Conservation (phyloP, 2,888 invertebrate genomes). For the Rhodophaea formosa region DNA sequence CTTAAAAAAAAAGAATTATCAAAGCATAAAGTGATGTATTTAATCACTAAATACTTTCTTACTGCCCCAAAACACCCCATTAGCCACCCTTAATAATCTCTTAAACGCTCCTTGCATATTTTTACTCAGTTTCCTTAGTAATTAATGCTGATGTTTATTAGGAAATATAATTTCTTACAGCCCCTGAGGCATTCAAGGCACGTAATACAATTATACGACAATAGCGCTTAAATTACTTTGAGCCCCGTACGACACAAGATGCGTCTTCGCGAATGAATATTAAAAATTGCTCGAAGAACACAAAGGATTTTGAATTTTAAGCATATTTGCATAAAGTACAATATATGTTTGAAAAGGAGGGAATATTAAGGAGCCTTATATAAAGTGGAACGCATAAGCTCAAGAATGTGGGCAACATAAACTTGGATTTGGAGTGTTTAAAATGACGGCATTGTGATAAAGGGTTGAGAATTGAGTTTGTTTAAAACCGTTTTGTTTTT, state of each 20-base stretch:
- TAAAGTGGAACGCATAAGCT: slow-evolving; percentile 30
- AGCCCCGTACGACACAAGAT: slow-evolving; percentile 45
- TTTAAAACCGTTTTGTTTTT: not conserved
- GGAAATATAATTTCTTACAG: slow-evolving; percentile 49
- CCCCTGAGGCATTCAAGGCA: slow-evolving; percentile 42
- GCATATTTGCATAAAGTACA: slow-evolving; percentile 18
- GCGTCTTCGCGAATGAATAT: slow-evolving; percentile 55
- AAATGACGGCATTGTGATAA: slow-evolving; percentile 30
- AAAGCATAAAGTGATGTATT: too few species aligned
- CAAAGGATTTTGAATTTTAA: slow-evolving; percentile 24
- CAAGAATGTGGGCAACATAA: slow-evolving; percentile 37
- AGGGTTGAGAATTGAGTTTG: slow-evolving; percentile 15
- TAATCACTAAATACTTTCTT: not conserved
- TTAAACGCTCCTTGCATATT: slow-evolving; percentile 27
- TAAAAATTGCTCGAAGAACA: slow-evolving; percentile 38
- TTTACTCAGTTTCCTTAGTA: slow-evolving; percentile 29
- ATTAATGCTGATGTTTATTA: slow-evolving; percentile 51
- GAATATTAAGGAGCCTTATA: slow-evolving; percentile 29
- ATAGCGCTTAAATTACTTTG: slow-evolving; percentile 55
- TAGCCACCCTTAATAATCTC: slow-evolving; percentile 4
- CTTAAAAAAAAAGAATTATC: too few species aligned
- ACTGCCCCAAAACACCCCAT: not conserved
- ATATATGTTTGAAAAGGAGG: slow-evolving; percentile 1
- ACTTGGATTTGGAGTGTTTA: slow-evolving; percentile 35
- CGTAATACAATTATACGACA: slow-evolving; percentile 64